Evolutionary conservation across 1,140 invertebrate species (phyloP), one percentile per base, ranked within the genome.

Genomic region (Lethocerus indicus): DNA sequence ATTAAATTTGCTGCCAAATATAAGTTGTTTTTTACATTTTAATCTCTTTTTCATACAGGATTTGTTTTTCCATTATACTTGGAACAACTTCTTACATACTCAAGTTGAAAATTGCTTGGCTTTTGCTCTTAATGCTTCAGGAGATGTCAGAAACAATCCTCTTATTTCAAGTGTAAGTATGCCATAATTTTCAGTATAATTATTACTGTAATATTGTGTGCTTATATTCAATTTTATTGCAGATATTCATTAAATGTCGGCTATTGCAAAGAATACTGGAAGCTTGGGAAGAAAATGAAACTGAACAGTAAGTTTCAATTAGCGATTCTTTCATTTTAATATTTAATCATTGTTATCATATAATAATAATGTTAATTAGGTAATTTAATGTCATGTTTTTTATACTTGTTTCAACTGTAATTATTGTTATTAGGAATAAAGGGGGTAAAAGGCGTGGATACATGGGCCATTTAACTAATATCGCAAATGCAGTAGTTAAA

Each of bases 81-180:
- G 83, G 75, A 91, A 92, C 69, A 92, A 88, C 70, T 90, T 91
- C 67, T 68, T 91, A 55, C 88, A 91, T 67, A 80, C 80, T 49
- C 81, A 87, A 70, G 81, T 88, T 42, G 77, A 81, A 64, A 73
- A 77, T 61, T 78, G 79, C 60, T 68, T 90, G 48, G 66, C 70
- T 45, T 71, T 76, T 64, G 78, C 83, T 55, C 68, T 87, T 49
- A 67, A 64, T 39, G 51, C 61, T 55, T 54, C 57, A 37, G 52
- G 55, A 27, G 51, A 52, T 37, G 28, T 20, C 25, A 20, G 50
- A 27, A 43, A 67, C 56, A 62, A 67, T 60, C 57, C 61, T 60
- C 66, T 74, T 64, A 68, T 70, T 63, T 61, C 61, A 61, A 64
- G 72, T 65, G 71, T 75, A 63, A 70, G 69, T 65, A 45, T 37